phyloP scores from a whole-genome alignment of 1,140 invertebrate species.

The Whitmania pigra region DNA sequence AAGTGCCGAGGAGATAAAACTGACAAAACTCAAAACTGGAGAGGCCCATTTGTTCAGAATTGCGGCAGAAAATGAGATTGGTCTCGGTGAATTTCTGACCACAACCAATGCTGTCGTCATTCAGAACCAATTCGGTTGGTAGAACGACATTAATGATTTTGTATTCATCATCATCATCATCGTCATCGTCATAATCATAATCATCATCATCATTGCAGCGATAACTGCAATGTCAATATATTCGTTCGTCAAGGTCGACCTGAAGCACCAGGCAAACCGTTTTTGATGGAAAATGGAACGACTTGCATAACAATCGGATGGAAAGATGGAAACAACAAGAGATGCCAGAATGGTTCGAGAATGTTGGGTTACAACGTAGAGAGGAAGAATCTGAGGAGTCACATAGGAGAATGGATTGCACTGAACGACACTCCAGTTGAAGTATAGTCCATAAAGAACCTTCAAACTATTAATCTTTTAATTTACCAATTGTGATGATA shows the following conservation, averaged over 20 bases:
- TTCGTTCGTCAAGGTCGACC: not conserved
- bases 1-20: conserved; percentile 32
- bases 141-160: too few relatives aligned
- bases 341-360: not conserved
- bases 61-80: conserved; percentile 80
- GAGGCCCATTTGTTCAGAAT: conserved; percentile 89
- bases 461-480: too few relatives aligned
- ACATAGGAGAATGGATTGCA: not conserved
- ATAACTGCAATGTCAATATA: not conserved
- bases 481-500: too few relatives aligned
- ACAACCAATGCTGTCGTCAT: not conserved
- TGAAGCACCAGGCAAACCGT: not conserved
- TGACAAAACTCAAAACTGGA: conserved; percentile 77
- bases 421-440: not conserved
- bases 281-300: not conserved
- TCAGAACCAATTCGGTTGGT: conserved; percentile 1
- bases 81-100: conserved; percentile 59
- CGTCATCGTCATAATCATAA: not conserved
- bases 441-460: not conserved
- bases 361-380: not conserved
- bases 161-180: too few relatives aligned
- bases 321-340: not conserved
- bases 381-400: not conserved
- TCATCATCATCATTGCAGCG: too few relatives aligned
- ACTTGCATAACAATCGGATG: not conserved